Evolutionary conservation across 1,140 invertebrate genomes (phyloP).

Genomic region (Drosophila sturtevanti): DNA sequence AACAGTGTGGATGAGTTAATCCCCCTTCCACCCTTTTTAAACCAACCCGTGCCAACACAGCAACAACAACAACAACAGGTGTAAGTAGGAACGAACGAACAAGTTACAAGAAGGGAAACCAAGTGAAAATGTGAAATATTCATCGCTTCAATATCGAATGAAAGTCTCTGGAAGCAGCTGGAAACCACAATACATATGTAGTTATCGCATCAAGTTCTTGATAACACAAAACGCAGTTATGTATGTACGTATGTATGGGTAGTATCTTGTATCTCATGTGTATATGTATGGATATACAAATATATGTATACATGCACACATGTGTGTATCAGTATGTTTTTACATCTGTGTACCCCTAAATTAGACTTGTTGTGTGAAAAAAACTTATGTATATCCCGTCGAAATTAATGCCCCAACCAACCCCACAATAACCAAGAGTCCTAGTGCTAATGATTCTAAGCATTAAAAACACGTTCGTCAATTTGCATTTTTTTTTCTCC

Average conservation of each 20-base stretch:
- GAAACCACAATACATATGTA: neutral
- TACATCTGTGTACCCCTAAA: slow-evolving; percentile 7
- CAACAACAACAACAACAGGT: neutral
- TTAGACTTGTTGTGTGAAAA: slow-evolving; percentile 18
- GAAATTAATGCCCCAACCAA: neutral
- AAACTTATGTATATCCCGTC: slow-evolving; percentile 8
- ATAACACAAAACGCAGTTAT: neutral
- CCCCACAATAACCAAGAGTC: neutral
- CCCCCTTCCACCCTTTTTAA: neutral
- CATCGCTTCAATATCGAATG: neutral
- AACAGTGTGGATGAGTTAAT: slow-evolving; percentile 12
- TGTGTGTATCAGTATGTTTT: too few relatives aligned
- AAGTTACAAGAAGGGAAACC: neutral
- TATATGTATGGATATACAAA: neutral
- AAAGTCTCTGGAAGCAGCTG: neutral
- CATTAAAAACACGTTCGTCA: slow-evolving; percentile 23
- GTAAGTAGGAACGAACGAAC: neutral
- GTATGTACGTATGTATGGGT: neutral
- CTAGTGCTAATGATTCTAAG: slow-evolving; percentile 37
- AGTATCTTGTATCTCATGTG: neutral
- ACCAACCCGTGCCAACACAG: neutral
- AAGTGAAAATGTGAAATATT: neutral
- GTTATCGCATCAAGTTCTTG: neutral
- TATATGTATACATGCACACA: too few relatives aligned
- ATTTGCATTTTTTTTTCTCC: slow-evolving; percentile 1